These are phyloP conservation scores for Philotrypesis tridentata DNA, from an alignment of 1,140 invertebrate species.

Conservation along the genomic window DNA sequence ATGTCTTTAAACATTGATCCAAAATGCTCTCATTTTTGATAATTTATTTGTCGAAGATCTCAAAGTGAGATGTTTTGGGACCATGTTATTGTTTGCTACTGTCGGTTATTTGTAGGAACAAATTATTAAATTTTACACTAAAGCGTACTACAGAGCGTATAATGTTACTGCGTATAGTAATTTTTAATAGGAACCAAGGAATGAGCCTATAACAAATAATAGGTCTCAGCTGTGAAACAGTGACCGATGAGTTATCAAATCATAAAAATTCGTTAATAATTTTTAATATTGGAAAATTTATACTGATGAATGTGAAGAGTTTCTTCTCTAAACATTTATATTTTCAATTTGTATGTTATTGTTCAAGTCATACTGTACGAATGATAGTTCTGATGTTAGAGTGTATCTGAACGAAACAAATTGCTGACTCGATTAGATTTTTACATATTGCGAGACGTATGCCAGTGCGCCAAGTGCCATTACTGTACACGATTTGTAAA, in stretches of 20 bases:
- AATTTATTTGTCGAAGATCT: constrained; percentile 41
- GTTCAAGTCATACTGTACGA: constrained; percentile 42
- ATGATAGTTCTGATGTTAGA: constrained; percentile 45
- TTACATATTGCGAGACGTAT: constrained; percentile 58
- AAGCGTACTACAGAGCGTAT: constrained; percentile 31
- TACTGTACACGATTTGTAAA: constrained; percentile 58
- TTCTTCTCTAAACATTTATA: constrained; percentile 21
- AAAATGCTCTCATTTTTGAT: constrained; percentile 47
- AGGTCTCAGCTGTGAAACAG: constrained; percentile 26
- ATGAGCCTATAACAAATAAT: constrained; percentile 27
- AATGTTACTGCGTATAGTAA: constrained; percentile 47
- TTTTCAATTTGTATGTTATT: constrained; percentile 41
- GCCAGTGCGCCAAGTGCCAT: constrained; percentile 70
- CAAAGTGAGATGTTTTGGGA: constrained; percentile 41
- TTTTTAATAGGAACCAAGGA: constrained; percentile 49
- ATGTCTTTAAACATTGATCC: constrained; percentile 36
- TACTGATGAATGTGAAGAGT: background rate
- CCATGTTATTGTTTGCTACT: constrained; percentile 42
- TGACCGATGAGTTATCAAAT: constrained; percentile 29
- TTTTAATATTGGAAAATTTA: constrained; percentile 35
- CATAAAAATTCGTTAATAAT: constrained; percentile 42
- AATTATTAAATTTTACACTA: constrained; percentile 50
- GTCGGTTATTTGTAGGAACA: constrained; percentile 46
- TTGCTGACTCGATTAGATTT: constrained; percentile 42
- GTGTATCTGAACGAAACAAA: constrained; percentile 42